A percentile compares a stretch with the other conserved stretches of the same genome.
Conservation (phyloP, 1,140 invertebrate species). For the Schmidtea mediterranea region DNA sequence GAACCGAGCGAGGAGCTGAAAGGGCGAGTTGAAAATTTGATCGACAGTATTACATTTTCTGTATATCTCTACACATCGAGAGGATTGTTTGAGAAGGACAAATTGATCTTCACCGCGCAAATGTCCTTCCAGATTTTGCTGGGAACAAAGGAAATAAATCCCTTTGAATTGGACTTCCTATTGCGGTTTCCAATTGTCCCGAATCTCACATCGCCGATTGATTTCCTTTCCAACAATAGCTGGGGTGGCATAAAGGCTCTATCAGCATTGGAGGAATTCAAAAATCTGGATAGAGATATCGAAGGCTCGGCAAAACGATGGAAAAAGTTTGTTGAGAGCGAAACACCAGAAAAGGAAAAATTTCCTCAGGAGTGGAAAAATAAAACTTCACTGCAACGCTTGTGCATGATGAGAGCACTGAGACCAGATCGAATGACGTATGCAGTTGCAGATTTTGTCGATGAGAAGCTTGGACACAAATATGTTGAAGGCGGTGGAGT, state of each 20-base stretch:
- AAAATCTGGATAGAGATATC: slow-evolving; percentile 73
- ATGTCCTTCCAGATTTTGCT: slow-evolving; percentile 75
- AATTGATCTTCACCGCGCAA: slow-evolving; percentile 75
- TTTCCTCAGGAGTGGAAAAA: slow-evolving; percentile 82
- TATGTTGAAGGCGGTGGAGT: slow-evolving; percentile 59
- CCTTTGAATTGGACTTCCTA: slow-evolving; percentile 62
- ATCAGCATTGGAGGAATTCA: slow-evolving; percentile 60
- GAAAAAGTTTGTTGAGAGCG: slow-evolving; percentile 80
- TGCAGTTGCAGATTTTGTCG: slow-evolving; percentile 53
- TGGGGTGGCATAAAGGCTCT: slow-evolving; percentile 65
- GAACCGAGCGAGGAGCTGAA: slow-evolving; percentile 49
- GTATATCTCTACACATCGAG: slow-evolving; percentile 75
- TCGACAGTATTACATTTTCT: slow-evolving; percentile 71
- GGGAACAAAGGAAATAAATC: slow-evolving; percentile 51
- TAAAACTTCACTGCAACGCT: slow-evolving; percentile 57
- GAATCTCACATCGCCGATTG: slow-evolving; percentile 62
- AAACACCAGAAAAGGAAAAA: slow-evolving; percentile 73
- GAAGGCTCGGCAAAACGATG: slow-evolving; percentile 73
- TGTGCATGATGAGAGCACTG: slow-evolving; percentile 73
- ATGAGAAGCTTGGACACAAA: slow-evolving; percentile 65
- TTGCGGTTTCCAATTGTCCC: slow-evolving; percentile 60
- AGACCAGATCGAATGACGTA: slow-evolving; percentile 73
- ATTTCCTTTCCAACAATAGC: slow-evolving; percentile 60
- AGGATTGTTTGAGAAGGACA: slow-evolving; percentile 79
- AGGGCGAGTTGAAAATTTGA: slow-evolving; percentile 53